Evolutionary conservation across 2,797 vertebrate genomes (phyloP).

Genomic region (Babyrousa celebensis): DNA sequence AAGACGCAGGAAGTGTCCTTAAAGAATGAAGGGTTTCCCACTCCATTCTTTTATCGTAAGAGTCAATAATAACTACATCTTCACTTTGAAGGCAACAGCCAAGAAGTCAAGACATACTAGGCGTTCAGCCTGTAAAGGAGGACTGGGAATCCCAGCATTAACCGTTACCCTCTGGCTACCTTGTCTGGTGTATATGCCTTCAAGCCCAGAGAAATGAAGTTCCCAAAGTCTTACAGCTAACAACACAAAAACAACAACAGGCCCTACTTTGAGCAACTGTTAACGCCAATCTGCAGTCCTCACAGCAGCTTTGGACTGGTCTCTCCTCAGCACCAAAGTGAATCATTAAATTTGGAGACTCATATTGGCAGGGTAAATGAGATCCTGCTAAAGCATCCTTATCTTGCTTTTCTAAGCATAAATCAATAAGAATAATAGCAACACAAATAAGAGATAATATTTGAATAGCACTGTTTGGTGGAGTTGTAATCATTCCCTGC

Average conservation of each 20-base stretch:
- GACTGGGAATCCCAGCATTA: background rate
- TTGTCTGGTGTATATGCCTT: background rate
- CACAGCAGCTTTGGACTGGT: background rate
- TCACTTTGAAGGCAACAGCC: background rate
- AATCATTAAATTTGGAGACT: slow-evolving; percentile 17
- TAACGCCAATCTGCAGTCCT: background rate
- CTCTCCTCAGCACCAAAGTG: background rate
- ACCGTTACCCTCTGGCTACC: background rate
- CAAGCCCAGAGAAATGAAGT: background rate
- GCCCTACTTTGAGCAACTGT: background rate
- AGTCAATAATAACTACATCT: background rate
- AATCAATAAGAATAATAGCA: background rate
- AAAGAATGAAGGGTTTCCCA: background rate
- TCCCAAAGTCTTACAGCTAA: background rate
- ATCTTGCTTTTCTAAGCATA: background rate
- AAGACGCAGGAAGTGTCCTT: background rate
- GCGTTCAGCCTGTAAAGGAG: background rate
- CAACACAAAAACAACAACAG: background rate
- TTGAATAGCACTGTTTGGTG: background rate
- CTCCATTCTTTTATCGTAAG: background rate
- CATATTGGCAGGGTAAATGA: background rate
- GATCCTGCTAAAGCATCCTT: background rate
- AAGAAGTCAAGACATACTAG: background rate
- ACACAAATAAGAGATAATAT: background rate
- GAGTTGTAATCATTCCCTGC: background rate